Evolutionary conservation across 2,888 invertebrate species (phyloP).

Genomic region (Ecliptopera silaceata): DNA sequence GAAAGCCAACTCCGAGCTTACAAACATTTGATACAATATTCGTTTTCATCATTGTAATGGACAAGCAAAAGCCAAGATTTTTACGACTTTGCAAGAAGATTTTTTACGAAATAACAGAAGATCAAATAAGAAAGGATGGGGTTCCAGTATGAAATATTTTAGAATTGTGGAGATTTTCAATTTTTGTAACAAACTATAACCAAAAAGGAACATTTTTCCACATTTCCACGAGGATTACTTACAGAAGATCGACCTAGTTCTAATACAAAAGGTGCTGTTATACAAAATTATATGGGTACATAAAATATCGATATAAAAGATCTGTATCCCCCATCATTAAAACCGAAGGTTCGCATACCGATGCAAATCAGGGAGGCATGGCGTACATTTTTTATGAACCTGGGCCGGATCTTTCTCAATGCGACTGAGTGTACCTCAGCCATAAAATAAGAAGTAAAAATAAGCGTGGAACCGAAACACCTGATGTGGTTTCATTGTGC

Average conservation of each 20-base stretch:
- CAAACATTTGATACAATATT: neutral
- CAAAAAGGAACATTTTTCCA: neutral
- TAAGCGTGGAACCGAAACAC: neutral
- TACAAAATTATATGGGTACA: slow-evolving; percentile 1
- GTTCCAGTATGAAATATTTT: neutral
- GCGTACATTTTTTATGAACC: slow-evolving; percentile 24
- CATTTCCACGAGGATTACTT: neutral
- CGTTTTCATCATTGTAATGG: neutral
- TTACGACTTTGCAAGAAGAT: neutral
- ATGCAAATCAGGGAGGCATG: slow-evolving; percentile 25
- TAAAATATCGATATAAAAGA: slow-evolving; percentile 14
- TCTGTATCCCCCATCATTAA: slow-evolving; percentile 21
- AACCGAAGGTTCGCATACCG: slow-evolving; percentile 18
- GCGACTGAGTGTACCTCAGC: slow-evolving; percentile 2
- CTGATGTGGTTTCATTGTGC: neutral
- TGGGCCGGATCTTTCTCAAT: slow-evolving; percentile 2
- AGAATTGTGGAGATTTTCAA: too few relatives aligned
- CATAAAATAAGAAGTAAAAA: neutral
- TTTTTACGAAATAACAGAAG: neutral
- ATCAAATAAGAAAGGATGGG: neutral
- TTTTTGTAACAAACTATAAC: neutral
- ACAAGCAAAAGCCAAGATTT: neutral
- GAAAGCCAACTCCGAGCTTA: neutral
- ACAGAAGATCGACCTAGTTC: neutral
- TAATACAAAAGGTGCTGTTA: neutral